Evolutionary conservation across 2,888 invertebrate genomes (phyloP).

Genomic region (Entomobrya proxima): DNA sequence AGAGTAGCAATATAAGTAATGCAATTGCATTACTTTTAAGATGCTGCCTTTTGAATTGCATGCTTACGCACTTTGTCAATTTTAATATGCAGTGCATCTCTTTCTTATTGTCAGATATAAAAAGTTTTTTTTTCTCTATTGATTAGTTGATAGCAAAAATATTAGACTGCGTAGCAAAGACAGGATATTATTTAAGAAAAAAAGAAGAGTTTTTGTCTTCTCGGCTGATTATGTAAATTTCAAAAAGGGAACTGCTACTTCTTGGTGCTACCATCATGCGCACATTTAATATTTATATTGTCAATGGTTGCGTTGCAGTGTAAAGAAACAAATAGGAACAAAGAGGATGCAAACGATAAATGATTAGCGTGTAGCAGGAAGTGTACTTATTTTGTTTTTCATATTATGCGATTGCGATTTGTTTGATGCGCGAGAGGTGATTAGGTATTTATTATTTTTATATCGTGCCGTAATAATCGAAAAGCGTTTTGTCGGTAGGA

Average conservation of each 20-base stretch:
- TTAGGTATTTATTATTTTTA: too few species aligned
- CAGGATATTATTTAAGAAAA: slow-evolving; percentile 14
- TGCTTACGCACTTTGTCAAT: not conserved
- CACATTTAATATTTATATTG: too few species aligned
- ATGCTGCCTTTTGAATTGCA: not conserved
- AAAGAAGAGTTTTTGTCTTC: slow-evolving; percentile 48
- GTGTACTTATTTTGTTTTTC: slow-evolving; percentile 5
- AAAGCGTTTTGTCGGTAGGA: too few species aligned
- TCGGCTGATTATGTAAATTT: slow-evolving; percentile 36
- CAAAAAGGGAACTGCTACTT: slow-evolving; percentile 9
- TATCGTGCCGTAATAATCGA: too few species aligned
- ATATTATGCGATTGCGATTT: slow-evolving; percentile 2
- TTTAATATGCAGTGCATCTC: not conserved
- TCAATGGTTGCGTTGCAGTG: too few species aligned
- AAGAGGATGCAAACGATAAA: slow-evolving; percentile 17
- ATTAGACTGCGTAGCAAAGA: not conserved
- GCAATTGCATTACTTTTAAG: not conserved
- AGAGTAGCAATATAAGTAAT: too few species aligned
- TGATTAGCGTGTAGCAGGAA: slow-evolving; percentile 51
- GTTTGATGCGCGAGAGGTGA: too few species aligned
- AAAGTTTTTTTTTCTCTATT: not conserved
- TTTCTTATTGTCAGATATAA: too few species aligned
- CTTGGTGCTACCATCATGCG: too few species aligned
- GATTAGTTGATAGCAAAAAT: too few species aligned
- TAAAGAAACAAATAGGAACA: not conserved